Base-by-base conservation (phyloP, 1,140 invertebrate species). In the Globodera ellingtonae region DNA sequence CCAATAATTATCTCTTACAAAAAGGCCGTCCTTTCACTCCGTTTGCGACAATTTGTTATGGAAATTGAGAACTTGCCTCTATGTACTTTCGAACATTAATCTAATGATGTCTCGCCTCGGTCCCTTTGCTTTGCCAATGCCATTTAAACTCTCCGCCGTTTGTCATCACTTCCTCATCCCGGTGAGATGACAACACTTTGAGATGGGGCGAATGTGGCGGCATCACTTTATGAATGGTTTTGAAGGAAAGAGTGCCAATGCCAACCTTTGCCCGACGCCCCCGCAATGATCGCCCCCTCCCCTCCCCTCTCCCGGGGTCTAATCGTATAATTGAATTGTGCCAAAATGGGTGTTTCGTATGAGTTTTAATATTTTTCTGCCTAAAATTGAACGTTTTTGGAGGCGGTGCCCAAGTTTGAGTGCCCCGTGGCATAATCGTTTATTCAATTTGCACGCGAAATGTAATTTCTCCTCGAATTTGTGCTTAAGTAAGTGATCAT, bases 401-500 rank as follows among this genome's bases (percentile, higher is more conserved):
- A 35, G 35, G 35, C 35, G 35, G 35, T 35, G 35, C 35, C 35
- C 1, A 35, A 35, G 1, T 35, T 62, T 5, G 56, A 62, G 10
- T 15, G 56, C 56, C 56, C 5, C 7, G 56, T 62, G 56, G 56
- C 52, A 52, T 52, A 52, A 52, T 52, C 52, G 52, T 52, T 52
- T 52, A 52, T 52, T 70, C 67, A 70, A 70, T 70, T 70, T 70
- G 56, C 67, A 35, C 67, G 67, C 67, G 6, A 13, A 35, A 35
- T 35, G 35, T 21, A 13, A 65, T 21, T 65, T 65, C 21, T 21
- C 59, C 59, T 65, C 59, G 59, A 65, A 15, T 13, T 65, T 21
- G 59, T 65, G n/a, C 59, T 21, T 15, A 15, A 21, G 59, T 13
- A 65, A 15, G 59, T 13, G n/a, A 15, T 65, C 59, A 13, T 65